phyloP scores from a whole-genome alignment of 1,140 invertebrate species.

The Drosophila carrolli region DNA sequence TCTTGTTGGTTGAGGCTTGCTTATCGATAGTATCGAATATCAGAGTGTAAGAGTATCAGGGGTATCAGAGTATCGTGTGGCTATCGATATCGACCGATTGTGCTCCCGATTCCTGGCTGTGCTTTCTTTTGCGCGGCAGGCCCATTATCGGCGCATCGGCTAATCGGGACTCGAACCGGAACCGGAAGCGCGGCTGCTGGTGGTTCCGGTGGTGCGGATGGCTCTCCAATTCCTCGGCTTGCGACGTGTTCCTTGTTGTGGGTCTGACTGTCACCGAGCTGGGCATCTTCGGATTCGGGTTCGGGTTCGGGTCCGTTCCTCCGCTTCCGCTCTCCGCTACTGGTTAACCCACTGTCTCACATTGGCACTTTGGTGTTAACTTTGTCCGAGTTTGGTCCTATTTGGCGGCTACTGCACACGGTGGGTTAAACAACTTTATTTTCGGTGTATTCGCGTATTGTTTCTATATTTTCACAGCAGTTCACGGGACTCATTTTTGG shows the following conservation, averaged over 20 bases:
- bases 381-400: background rate
- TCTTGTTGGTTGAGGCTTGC: background rate
- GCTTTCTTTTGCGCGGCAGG: conserved; percentile 76
- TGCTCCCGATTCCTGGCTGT: conserved; percentile 55
- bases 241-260: conserved; percentile 24
- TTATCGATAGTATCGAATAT: conserved; percentile 28
- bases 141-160: conserved; percentile 64
- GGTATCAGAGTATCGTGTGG: conserved; percentile 37
- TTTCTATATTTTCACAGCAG: conserved; percentile 34
- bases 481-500: background rate
- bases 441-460: background rate
- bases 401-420: conserved; percentile 1
- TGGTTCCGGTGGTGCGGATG: conserved; percentile 13
- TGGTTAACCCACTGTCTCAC: conserved; percentile 1
- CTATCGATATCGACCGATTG: conserved; percentile 48
- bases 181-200: conserved; percentile 17
- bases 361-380: conserved; percentile 13
- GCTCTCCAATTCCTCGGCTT: conserved; percentile 33
- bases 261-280: conserved; percentile 53
- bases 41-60: background rate
- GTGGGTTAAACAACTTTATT: background rate
- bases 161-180: conserved; percentile 35
- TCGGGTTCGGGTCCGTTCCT: conserved; percentile 19
- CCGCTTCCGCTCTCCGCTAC: conserved; percentile 45
- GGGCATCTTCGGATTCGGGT: conserved; percentile 51